Evolutionary conservation across 2,797 vertebrate genomes (phyloP).

Genomic region (Phyllotis vaccarum): DNA sequence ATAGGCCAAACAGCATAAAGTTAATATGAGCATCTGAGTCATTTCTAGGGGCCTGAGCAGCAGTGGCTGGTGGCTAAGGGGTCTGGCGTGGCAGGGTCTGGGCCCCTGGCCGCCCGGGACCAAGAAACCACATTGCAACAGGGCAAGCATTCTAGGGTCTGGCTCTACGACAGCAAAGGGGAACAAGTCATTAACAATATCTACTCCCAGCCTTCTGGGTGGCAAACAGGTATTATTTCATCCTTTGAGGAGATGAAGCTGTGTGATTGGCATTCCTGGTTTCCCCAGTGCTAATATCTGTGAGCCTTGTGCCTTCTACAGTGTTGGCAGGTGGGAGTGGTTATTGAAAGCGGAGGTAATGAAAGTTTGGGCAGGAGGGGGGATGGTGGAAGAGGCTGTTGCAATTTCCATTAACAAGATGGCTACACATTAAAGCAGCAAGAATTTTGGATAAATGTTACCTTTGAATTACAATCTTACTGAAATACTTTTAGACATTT

Average conservation of each 20-base stretch:
- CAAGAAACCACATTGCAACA: too few relatives aligned
- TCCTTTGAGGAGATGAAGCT: not conserved
- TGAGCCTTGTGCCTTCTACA: not conserved
- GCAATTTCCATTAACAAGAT: not conserved
- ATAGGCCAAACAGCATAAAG: too few relatives aligned
- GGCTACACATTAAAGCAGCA: not conserved
- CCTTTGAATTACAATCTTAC: constrained; percentile 57
- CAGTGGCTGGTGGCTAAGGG: too few relatives aligned
- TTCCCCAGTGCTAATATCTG: not conserved
- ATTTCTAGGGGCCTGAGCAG: too few relatives aligned
- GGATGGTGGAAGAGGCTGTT: too few relatives aligned
- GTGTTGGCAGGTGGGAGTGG: too few relatives aligned
- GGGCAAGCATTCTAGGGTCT: not conserved
- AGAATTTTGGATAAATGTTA: constrained; percentile 39
- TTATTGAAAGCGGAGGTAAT: not conserved
- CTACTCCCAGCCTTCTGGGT: not conserved
- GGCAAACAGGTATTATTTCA: not conserved
- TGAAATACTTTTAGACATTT: constrained; percentile 45
- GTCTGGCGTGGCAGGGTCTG: too few relatives aligned
- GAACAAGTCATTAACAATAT: not conserved
- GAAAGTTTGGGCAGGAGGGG: not conserved
- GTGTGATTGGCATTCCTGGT: too few relatives aligned
- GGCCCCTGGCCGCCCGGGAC: too few relatives aligned
- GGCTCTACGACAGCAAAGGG: not conserved
- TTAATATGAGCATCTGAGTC: too few relatives aligned